A percentile compares a stretch with the other conserved stretches of the same genome.
Evolutionary conservation across 1,140 invertebrate genomes (phyloP).

Genomic region (Apis cerana): DNA sequence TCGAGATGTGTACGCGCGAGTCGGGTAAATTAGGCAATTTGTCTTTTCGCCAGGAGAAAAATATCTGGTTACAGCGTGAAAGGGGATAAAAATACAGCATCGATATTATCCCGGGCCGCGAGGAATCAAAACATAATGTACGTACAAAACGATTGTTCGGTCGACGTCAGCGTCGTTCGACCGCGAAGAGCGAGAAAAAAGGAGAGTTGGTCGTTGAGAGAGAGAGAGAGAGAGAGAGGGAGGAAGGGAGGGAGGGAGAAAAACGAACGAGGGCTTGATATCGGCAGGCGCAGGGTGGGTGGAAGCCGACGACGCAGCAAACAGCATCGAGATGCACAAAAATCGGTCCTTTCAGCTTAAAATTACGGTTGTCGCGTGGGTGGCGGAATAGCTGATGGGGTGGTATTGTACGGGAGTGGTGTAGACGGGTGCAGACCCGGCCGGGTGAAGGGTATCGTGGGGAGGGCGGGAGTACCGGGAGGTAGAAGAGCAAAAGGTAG

Average conservation of each 20-base stretch:
- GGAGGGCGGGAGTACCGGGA: slow-evolving; percentile 35
- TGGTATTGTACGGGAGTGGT: slow-evolving; percentile 65
- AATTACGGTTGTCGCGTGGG: slow-evolving; percentile 73
- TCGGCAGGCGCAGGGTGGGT: slow-evolving; percentile 50
- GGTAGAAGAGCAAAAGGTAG: slow-evolving; percentile 58
- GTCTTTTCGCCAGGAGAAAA: no score
- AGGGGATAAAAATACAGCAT: background rate
- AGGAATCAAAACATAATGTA: slow-evolving; percentile 53
- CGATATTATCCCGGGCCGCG: slow-evolving; percentile 24
- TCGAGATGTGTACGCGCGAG: no score
- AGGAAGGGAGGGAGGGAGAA: background rate
- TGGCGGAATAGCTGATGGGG: slow-evolving; percentile 66
- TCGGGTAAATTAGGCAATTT: no score
- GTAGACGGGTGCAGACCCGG: slow-evolving; percentile 41
- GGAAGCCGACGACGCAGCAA: slow-evolving; percentile 69
- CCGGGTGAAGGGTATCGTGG: background rate
- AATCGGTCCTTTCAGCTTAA: slow-evolving; percentile 76
- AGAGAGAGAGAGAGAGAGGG: background rate
- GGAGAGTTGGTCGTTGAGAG: background rate
- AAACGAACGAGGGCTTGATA: slow-evolving; percentile 35
- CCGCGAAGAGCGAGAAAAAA: slow-evolving; percentile 39
- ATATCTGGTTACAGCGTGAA: no score
- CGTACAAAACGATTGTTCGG: slow-evolving; percentile 59
- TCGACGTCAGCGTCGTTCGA: slow-evolving; percentile 53
- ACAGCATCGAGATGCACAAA: slow-evolving; percentile 71